A percentile compares a stretch with the other conserved stretches of the same genome.
Conservation (phyloP, 2,797 vertebrate species). For the Scyliorhinus canicula region DNA sequence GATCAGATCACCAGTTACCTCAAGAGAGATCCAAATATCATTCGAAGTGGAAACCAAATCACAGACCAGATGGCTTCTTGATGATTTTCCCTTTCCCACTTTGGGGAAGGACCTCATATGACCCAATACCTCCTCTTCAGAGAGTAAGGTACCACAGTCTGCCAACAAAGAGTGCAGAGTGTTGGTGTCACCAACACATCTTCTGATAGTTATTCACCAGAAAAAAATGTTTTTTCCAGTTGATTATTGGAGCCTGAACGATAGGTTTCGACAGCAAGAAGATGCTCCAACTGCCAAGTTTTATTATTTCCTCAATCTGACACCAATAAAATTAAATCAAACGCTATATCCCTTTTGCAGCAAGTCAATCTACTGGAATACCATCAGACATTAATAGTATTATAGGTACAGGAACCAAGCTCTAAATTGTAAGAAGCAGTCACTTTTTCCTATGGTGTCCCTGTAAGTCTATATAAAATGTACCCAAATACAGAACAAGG, state of each 20-base stretch:
- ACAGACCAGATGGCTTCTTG: background rate
- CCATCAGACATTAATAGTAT: background rate
- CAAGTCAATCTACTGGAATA: background rate
- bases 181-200: background rate
- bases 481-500: background rate
- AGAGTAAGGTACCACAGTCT: background rate
- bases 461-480: background rate
- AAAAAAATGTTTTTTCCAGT: background rate
- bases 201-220: background rate
- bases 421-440: background rate
- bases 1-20: no score
- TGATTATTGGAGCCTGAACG: background rate
- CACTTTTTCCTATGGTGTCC: background rate
- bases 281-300: background rate
- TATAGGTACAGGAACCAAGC: background rate
- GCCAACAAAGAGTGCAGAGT: background rate
- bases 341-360: background rate
- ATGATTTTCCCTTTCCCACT: background rate
- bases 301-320: background rate
- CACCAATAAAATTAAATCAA: background rate
- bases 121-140: background rate
- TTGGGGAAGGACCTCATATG: background rate
- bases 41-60: no score
- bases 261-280: background rate
- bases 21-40: no score